Percentiles rank a stretch among this genome's conserved stretches.
Conservation (phyloP, 2,113 vertebrate genomes). For the Manacus vitellinus region DNA sequence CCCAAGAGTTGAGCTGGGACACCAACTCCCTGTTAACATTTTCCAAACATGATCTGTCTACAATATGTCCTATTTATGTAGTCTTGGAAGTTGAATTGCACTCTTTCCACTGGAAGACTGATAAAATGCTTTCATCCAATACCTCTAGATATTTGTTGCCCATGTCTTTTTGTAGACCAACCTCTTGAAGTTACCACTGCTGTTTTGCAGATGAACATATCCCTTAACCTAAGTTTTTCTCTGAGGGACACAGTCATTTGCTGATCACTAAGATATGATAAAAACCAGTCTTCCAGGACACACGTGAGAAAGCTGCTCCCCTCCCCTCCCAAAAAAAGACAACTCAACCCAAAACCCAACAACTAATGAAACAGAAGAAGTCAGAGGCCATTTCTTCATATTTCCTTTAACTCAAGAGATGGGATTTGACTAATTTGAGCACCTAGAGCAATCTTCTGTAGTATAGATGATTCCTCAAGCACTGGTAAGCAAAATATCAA, state of each 20-base stretch:
- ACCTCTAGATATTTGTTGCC: not conserved
- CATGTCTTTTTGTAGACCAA: conserved; percentile 36
- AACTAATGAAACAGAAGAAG: not conserved
- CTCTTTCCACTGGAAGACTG: conserved; percentile 61
- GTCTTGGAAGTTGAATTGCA: conserved; percentile 36
- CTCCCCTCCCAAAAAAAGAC: not conserved
- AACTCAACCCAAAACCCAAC: not conserved
- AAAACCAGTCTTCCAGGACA: not conserved
- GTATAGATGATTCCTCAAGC: not conserved
- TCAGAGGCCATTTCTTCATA: not conserved
- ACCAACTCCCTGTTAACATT: conserved; percentile 7
- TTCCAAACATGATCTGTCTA: conserved; percentile 48
- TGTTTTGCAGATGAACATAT: not conserved
- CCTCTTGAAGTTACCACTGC: conserved; percentile 30
- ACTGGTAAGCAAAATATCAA: not conserved
- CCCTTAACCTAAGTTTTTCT: not conserved
- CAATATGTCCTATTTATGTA: not conserved
- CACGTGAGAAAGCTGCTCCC: not conserved
- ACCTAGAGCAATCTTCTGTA: not conserved
- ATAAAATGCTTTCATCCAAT: conserved; percentile 5
- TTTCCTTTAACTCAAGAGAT: not conserved
- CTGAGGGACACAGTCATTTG: not conserved
- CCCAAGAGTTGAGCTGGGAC: conserved; percentile 13
- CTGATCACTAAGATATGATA: not conserved
- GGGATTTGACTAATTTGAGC: not conserved